Percentiles rank a stretch among this genome's conserved stretches.
Evolutionary conservation across 92 coral and sea anemone species (phyloP).

Genomic region (Parazoanthus atlanticus): DNA sequence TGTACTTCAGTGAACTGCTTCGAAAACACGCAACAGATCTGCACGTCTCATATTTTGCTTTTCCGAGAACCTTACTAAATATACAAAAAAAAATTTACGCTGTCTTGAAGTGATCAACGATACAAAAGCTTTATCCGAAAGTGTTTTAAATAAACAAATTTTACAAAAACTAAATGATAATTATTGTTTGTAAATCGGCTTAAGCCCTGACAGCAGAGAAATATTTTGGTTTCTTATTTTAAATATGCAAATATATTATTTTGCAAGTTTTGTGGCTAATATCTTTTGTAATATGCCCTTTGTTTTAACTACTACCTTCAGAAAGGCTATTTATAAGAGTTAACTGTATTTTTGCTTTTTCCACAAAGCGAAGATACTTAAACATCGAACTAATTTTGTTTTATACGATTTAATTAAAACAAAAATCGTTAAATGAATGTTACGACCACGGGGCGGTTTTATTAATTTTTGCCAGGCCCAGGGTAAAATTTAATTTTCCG

Average conservation of each 20-base stretch:
- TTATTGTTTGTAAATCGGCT: too few relatives aligned
- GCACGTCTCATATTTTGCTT: not conserved
- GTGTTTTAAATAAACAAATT: too few relatives aligned
- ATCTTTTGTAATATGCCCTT: not conserved
- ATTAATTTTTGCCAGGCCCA: not conserved
- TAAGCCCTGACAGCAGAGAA: too few relatives aligned
- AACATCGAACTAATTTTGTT: not conserved
- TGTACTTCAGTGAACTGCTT: too few relatives aligned
- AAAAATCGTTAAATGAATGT: not conserved
- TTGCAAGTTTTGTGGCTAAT: not conserved
- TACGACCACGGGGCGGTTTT: too few relatives aligned
- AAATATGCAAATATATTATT: too few relatives aligned
- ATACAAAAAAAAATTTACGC: too few relatives aligned
- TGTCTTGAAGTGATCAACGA: not conserved
- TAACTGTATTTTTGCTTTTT: not conserved
- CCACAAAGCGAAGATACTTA: not conserved
- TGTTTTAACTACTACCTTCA: not conserved
- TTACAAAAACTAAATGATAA: not conserved
- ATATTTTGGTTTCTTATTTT: too few relatives aligned
- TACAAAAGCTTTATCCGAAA: too few relatives aligned
- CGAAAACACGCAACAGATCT: not conserved
- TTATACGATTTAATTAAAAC: not conserved
- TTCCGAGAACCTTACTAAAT: not conserved
- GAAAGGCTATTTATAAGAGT: not conserved
- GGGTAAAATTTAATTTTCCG: constrained; percentile 24